Base-by-base conservation (phyloP, 2,888 invertebrate species). In the Volucella bombylans region DNA sequence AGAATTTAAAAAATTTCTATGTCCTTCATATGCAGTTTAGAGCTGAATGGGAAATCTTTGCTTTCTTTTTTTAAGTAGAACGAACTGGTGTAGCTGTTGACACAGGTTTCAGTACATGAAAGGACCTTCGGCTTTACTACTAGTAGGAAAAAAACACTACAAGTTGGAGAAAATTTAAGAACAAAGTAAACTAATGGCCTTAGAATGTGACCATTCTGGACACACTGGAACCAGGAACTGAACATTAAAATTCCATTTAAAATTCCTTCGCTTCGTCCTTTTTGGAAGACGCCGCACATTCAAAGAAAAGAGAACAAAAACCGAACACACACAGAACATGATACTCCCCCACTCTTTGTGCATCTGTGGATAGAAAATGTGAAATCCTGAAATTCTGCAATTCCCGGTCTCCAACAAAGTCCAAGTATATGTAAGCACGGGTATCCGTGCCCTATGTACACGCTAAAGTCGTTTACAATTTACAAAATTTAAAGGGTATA, bases 161-260 rank as follows among this genome's bases (percentile, higher is more conserved):
- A 18, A 62, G 50, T 79, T 64, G 11, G 31, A 45, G 64, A 18
- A 65, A 54, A 61, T 80, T 52, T 47, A 69, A 71, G 83, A 80
- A 80, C 85, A 85, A 81, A 72, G 72, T 81, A 85, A 81, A 81
- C 85, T 81, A 81, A 81, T 85, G 85, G 76, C 54, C 76, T 38
- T 55, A 73, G 50, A 64, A 74, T 80, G 69, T 54, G 41, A 50
- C 50, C 73, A 72, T 73, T 72, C 57, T 79, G 45, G 49, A 72
- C 64, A 49, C 31, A n/a, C 62, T 67, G 50, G 14, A 59, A 55
- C 64, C 43, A 64, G 69, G 68, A 82, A 72, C 77, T 72, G 77
- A 82, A 61, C 85, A 85, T 85, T 85, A 85, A 85, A 85, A 81
- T 85, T 85, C 81, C 85, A 85, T 85, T 85, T 85, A 68, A 81